Conservation (phyloP, 2,797 vertebrate genomes). For the Dendrocincla fuliginosa region DNA sequence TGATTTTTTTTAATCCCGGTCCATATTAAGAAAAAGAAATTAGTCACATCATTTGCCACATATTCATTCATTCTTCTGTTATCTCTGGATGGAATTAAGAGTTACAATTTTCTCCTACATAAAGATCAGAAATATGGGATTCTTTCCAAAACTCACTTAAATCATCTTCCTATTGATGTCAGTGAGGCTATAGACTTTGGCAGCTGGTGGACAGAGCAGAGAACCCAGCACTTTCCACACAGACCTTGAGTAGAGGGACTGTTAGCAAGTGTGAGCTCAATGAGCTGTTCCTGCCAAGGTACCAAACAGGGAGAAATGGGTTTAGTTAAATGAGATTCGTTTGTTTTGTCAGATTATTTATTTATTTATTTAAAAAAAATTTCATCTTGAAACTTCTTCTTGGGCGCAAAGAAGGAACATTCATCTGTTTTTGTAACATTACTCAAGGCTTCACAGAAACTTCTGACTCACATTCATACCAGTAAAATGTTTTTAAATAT, state of each 20-base stretch:
- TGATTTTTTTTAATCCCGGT: neutral
- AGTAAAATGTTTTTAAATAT: conserved; percentile 24
- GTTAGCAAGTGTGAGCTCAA: neutral
- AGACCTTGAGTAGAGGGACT: neutral
- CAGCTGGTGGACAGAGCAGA: neutral
- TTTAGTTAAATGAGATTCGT: neutral
- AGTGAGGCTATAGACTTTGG: neutral
- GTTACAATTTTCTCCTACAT: neutral
- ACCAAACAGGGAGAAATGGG: neutral
- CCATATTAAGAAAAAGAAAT: neutral
- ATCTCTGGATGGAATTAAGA: neutral
- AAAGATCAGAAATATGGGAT: neutral
- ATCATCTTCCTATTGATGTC: neutral
- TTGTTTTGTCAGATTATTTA: neutral
- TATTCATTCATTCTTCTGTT: neutral
- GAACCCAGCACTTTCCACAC: neutral
- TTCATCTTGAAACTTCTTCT: neutral
- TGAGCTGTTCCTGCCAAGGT: neutral
- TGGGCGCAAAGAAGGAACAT: neutral
- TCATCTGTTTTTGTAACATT: neutral
- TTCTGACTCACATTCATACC: conserved; percentile 22
- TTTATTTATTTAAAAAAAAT: too few species aligned
- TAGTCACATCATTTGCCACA: neutral
- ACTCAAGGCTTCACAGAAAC: conserved; percentile 14
- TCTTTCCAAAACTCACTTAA: neutral